Percentiles rank a stretch among this genome's conserved stretches.
Evolutionary conservation across 2,797 vertebrate genomes (phyloP).

Genomic region (Pseudochromis fuscus): DNA sequence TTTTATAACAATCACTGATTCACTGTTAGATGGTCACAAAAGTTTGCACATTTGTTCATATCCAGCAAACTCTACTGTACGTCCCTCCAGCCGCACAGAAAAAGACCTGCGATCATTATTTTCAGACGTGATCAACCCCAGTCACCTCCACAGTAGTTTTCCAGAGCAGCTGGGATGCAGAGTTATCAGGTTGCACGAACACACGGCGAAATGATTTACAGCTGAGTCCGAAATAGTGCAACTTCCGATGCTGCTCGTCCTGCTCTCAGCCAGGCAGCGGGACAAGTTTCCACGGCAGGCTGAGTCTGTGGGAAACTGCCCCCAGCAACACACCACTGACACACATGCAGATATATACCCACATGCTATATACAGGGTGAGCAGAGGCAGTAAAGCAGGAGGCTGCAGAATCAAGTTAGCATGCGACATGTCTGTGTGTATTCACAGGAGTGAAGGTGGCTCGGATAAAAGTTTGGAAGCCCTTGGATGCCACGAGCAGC

Average conservation of each 20-base stretch:
- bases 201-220: conserved; percentile 59
- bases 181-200: conserved; percentile 45
- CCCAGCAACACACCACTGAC: conserved; percentile 45
- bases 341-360: neutral
- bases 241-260: conserved; percentile 56
- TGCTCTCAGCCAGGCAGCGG: conserved; percentile 30
- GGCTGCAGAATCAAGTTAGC: neutral
- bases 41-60: neutral
- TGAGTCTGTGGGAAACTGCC: conserved; percentile 58
- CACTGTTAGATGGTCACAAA: neutral
- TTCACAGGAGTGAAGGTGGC: conserved; percentile 51
- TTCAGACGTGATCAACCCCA: conserved; percentile 41
- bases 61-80: neutral
- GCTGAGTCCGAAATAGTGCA: conserved; percentile 65
- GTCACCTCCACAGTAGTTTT: neutral
- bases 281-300: conserved; percentile 51
- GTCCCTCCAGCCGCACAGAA: neutral
- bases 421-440: conserved; percentile 9
- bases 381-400: neutral
- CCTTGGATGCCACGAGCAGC: conserved; percentile 45
- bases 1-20: too few relatives aligned
- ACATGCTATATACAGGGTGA: neutral
- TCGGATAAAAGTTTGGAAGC: conserved; percentile 13
- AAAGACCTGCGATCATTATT: conserved; percentile 31
- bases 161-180: conserved; percentile 40